These are phyloP conservation scores for Hemicordylus capensis DNA, from an alignment of 2,113 vertebrate genomes.

Conservation along the genomic window DNA sequence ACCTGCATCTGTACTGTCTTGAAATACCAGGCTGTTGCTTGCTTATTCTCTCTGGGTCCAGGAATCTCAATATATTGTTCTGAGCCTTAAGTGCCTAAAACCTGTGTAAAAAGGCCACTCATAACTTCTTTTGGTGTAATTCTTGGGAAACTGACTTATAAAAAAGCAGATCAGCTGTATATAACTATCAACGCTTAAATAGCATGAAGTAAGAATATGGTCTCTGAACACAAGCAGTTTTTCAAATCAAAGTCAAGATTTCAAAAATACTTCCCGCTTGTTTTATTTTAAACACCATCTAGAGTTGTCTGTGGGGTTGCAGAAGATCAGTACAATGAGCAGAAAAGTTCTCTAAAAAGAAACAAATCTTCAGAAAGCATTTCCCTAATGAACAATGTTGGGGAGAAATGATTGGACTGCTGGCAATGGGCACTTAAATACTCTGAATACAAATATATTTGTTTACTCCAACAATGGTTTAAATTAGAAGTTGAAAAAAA, in stretches of 20 bases:
- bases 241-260: neutral
- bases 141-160: too few species aligned
- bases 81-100: neutral
- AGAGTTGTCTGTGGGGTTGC: neutral
- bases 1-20: slow-evolving; percentile 9
- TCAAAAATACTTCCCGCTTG: neutral
- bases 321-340: neutral
- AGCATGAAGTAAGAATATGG: neutral
- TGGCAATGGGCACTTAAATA: neutral
- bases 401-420: neutral
- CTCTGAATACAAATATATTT: neutral
- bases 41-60: neutral
- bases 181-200: too few species aligned
- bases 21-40: neutral
- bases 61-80: neutral
- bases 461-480: neutral
- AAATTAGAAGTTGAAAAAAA: neutral
- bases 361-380: neutral
- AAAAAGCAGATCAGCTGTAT: too few species aligned
- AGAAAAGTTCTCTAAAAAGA: neutral
- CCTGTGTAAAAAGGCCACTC: neutral
- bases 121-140: neutral
- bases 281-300: too few species aligned
- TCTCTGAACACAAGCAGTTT: neutral
- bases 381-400: neutral